Evolutionary conservation across 2,797 vertebrate genomes (phyloP).

Genomic region (Holocentrus rufus): DNA sequence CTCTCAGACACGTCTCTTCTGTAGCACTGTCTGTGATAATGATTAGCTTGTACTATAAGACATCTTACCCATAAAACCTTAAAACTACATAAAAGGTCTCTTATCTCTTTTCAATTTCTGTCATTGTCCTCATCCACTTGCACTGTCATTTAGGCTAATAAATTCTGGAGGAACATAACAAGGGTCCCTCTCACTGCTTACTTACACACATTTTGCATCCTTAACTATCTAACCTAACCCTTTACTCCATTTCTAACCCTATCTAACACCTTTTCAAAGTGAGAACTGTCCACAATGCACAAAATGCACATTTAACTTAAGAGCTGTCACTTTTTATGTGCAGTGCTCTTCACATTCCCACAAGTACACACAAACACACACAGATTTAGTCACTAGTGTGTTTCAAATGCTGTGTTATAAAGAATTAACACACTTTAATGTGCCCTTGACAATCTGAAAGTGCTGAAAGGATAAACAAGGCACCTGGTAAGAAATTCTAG

Average conservation of each 20-base stretch:
- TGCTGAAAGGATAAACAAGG: conserved; percentile 21
- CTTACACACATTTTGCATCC: conserved; percentile 9
- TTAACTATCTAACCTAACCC: neutral
- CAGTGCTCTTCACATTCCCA: too few relatives aligned
- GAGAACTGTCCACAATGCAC: neutral
- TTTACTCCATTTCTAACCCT: neutral
- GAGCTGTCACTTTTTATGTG: too few relatives aligned
- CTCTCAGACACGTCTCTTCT: neutral
- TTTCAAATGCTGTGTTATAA: neutral
- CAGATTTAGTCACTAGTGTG: conserved; percentile 10
- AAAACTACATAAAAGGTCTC: too few relatives aligned
- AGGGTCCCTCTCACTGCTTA: neutral
- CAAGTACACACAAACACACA: neutral
- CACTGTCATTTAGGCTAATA: conserved; percentile 37
- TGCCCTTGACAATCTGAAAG: conserved; percentile 18
- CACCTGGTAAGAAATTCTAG: conserved; percentile 8
- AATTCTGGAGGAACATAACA: conserved; percentile 17
- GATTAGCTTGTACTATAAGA: neutral
- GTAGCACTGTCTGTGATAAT: conserved; percentile 5
- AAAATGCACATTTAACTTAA: too few relatives aligned
- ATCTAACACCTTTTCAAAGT: neutral
- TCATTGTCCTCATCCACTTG: conserved; percentile 14
- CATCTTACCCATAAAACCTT: conserved; percentile 22
- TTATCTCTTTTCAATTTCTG: neutral
- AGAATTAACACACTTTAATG: neutral